Evolutionary conservation across 2,888 invertebrate species (phyloP).

Genomic region (Chrysolina haemoptera): DNA sequence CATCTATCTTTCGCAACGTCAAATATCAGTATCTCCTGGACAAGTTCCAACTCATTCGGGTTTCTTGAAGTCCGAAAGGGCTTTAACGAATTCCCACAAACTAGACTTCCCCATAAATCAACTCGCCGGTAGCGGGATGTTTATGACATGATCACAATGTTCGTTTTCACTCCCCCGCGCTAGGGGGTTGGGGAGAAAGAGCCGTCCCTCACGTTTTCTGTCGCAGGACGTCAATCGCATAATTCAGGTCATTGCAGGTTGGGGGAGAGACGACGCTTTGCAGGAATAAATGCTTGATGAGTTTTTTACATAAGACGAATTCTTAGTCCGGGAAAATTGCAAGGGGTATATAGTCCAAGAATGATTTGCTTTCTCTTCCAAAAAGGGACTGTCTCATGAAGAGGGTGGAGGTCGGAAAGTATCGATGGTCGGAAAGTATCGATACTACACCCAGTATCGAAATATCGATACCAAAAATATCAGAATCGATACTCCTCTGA

Average conservation of each 20-base stretch:
- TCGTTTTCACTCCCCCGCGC: not conserved
- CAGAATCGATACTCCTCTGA: no score
- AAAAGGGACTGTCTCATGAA: no score
- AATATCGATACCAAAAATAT: no score
- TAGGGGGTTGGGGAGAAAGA: not conserved
- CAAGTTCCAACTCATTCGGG: slow-evolving; percentile 8
- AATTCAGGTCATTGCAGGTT: not conserved
- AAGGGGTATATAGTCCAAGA: no score
- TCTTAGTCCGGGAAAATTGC: no score
- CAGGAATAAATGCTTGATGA: not conserved
- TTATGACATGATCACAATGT: not conserved
- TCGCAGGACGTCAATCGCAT: not conserved
- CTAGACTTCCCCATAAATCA: not conserved
- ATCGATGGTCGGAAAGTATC: no score
- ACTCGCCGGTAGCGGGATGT: not conserved
- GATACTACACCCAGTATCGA: no score
- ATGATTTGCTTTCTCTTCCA: no score
- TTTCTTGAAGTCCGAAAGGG: not conserved
- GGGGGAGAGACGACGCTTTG: not conserved
- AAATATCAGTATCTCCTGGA: not conserved
- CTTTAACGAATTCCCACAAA: not conserved
- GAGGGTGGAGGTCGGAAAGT: no score
- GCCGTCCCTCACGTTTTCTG: not conserved
- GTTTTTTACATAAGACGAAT: not conserved
- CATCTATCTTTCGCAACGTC: not conserved